Conservation (phyloP, 2,888 invertebrate genomes). For the Salpingus planirostris region DNA sequence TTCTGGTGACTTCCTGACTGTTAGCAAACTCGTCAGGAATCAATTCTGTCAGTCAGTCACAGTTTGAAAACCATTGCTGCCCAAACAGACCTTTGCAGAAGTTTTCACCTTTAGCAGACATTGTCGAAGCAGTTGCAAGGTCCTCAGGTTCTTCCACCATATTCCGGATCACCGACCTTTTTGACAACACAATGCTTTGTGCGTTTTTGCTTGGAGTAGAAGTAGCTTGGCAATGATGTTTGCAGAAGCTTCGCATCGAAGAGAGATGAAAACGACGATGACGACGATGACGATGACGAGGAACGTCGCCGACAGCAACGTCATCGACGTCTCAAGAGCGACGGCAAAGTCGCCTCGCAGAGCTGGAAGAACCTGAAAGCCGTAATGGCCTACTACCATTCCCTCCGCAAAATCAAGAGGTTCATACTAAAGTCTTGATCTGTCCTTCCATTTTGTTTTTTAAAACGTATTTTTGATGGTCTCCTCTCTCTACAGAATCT, state of each 20-base stretch:
- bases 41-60: too few relatives aligned
- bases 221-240: slow-evolving; percentile 9
- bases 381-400: slow-evolving; percentile 83
- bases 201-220: slow-evolving; percentile 2
- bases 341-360: slow-evolving; percentile 44
- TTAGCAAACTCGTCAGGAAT: too few relatives aligned
- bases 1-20: too few relatives aligned
- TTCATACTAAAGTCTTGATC: too few relatives aligned
- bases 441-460: too few relatives aligned
- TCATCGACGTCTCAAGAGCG: slow-evolving; percentile 20
- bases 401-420: slow-evolving; percentile 86
- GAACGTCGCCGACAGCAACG: slow-evolving; percentile 4
- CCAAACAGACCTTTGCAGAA: too few relatives aligned
- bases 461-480: slow-evolving; percentile 14
- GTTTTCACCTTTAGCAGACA: too few relatives aligned
- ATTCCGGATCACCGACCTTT: too few relatives aligned
- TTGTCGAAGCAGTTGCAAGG: too few relatives aligned
- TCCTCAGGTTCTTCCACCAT: too few relatives aligned
- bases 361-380: slow-evolving; percentile 83
- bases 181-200: slow-evolving; percentile 2
- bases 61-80: too few relatives aligned
- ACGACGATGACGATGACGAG: neutral
- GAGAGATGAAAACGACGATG: slow-evolving; percentile 3
- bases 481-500: slow-evolving; percentile 2
- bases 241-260: slow-evolving; percentile 9